Evolutionary conservation across 2,888 invertebrate genomes (phyloP), one percentile per base, ranked within the genome.

Genomic region (Arrhopalites spinosus): DNA sequence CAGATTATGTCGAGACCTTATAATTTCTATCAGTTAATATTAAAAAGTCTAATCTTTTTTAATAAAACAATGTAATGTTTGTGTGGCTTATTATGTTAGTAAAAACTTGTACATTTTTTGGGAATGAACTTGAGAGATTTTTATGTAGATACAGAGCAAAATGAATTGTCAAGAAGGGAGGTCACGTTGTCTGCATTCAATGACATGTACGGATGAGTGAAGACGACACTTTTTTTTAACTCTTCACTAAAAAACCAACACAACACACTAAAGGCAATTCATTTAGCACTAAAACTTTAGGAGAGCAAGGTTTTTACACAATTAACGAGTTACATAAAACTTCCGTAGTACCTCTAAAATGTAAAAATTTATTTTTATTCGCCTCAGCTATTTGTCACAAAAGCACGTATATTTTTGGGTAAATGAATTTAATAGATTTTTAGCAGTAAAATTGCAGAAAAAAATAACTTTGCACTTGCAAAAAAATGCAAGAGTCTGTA

Each of bases 141-240:
- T 53, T n/a, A n/a, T n/a, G n/a, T n/a, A n/a, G n/a, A n/a, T n/a
- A 25, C 59, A 59, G 2, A 25, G 20, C 20, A 25, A 27, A 27
- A 27, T 23, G 20, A 25, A 25, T 59, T 27, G 59, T 23, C 25
- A 25, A 59, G 59, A 25, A 25, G 23, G 25, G 25, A 59, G 23
- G 20, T 25, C 25, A 59, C 20, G 25, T 25, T 59, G 25, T n/a
- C 13, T 27, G 25, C 20, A 59, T 66, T 66, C 66, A 66, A 45
- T 66, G 66, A 66, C 66, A 66, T 45, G 5, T 66, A 66, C 45
- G 45, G 66, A 23, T 15, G 66, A 66, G 64, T 66, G 66, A 66
- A 25, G 66, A 59, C 59, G 59, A 59, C 59, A 59, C 59, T 59
- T 50, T 53, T 53, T 53, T 36, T 36, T 53, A 8, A 53, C n/a